Evolutionary conservation across 2,113 vertebrate genomes (phyloP).

Genomic region (Mohoua ochrocephala): DNA sequence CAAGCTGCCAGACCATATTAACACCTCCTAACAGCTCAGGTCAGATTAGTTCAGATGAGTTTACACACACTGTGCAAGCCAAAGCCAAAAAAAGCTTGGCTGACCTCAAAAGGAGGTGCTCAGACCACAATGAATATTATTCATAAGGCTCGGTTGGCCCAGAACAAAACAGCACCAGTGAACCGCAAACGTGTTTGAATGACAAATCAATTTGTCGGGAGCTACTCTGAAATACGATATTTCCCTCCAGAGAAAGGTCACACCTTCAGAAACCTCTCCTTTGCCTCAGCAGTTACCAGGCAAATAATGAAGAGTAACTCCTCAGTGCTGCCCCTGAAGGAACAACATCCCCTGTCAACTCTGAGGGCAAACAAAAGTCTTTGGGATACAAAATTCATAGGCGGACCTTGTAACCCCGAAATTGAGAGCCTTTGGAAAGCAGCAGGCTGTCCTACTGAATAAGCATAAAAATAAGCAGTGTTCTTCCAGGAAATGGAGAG

Average conservation of each 20-base stretch:
- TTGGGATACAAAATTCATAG: background rate
- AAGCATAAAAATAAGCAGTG: background rate
- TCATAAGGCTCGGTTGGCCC: background rate
- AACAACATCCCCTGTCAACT: background rate
- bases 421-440: background rate
- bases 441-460: background rate
- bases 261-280: background rate
- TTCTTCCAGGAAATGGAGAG: background rate
- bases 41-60: background rate
- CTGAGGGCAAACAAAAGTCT: background rate
- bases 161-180: background rate
- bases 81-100: background rate
- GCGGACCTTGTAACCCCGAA: background rate
- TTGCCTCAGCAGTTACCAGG: background rate
- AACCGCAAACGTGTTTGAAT: background rate
- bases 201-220: background rate
- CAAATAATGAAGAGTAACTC: background rate
- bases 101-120: background rate
- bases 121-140: background rate
- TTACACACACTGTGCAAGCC: background rate
- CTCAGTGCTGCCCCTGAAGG: background rate
- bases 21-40: background rate
- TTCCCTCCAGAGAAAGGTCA: background rate
- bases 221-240: background rate
- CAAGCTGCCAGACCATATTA: background rate